Evolutionary conservation across 2,113 vertebrate genomes (phyloP), one percentile per base, ranked within the genome.

Genomic region (Tamias sibiricus): DNA sequence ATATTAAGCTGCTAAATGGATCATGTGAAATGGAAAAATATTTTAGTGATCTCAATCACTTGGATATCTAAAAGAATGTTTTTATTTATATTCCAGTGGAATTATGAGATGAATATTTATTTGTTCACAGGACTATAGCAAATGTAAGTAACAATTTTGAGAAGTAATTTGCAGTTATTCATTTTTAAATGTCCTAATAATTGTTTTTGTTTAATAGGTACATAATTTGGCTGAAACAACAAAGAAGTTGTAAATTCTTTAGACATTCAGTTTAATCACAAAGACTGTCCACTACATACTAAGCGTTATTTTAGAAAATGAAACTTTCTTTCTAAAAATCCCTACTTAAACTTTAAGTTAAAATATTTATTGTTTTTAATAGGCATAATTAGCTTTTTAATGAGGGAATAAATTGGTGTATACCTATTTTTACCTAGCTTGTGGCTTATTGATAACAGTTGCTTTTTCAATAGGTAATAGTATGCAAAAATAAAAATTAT

Each of bases 131-230:
- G 49, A 62, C 1, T 49, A 28, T 0, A 0, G 32, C 3, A 95
- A 91, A 94, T 6, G 69, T 74, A 93, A 77, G 64, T 93, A 22
- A 83, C 87, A 97, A 95, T 92, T 75, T 84, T 76, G 77, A 90
- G 93, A 76, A 92, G 14, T 96, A 96, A 97, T 97, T 95, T 87
- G 66, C 76, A 49, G 30, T 0, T 81, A 88, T 71, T 97, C 93
- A 84, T 82, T 72, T 57, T 95, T 54, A 93, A 97, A 92, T 88
- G 68, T 97, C 95, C 90, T 97, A 84, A 96, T 81, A 75, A 95
- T 87, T 96, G 2, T 90, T 97, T 49, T 87, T 76, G 86, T 90
- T 92, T 93, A 44, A 0, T 82, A 74, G n/a, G 8, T 91, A 77
- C 72, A 96, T 96, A 82, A 90, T 97, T 96, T 74, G 88, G 40